Percentiles rank a stretch among this genome's conserved stretches.
Evolutionary conservation across 2,888 invertebrate genomes (phyloP).

Genomic region (Euzophera pinguis): DNA sequence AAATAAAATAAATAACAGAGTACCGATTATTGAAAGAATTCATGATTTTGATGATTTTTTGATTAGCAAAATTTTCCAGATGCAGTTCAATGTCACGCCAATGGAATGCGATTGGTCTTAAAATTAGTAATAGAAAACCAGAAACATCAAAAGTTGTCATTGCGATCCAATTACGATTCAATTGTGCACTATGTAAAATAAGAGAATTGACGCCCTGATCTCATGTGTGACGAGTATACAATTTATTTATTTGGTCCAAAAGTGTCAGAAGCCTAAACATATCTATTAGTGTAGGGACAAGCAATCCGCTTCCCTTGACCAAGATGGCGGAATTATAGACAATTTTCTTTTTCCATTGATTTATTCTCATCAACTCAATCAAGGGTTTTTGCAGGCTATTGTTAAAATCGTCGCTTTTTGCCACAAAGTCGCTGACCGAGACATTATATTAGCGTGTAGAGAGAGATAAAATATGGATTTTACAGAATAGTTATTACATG

Average conservation of each 20-base stretch:
- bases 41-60: too few relatives aligned
- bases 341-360: conserved; percentile 11
- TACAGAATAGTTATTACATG: neutral
- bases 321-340: conserved; percentile 12
- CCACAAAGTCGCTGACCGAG: conserved; percentile 27
- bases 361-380: conserved; percentile 19
- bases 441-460: conserved; percentile 12
- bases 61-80: too few relatives aligned
- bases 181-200: too few relatives aligned
- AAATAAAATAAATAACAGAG: too few relatives aligned
- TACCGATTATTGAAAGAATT: too few relatives aligned
- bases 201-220: too few relatives aligned
- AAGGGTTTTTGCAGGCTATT: conserved; percentile 13
- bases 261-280: neutral
- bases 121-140: too few relatives aligned
- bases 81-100: too few relatives aligned
- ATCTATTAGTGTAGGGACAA: neutral
- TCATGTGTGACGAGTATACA: neutral
- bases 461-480: neutral
- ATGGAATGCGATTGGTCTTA: too few relatives aligned
- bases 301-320: conserved; percentile 18
- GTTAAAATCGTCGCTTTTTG: conserved; percentile 1
- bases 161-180: too few relatives aligned
- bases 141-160: too few relatives aligned
- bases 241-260: neutral